Conservation (phyloP, 2,113 vertebrate genomes). For the Hippocampus guttulatus region DNA sequence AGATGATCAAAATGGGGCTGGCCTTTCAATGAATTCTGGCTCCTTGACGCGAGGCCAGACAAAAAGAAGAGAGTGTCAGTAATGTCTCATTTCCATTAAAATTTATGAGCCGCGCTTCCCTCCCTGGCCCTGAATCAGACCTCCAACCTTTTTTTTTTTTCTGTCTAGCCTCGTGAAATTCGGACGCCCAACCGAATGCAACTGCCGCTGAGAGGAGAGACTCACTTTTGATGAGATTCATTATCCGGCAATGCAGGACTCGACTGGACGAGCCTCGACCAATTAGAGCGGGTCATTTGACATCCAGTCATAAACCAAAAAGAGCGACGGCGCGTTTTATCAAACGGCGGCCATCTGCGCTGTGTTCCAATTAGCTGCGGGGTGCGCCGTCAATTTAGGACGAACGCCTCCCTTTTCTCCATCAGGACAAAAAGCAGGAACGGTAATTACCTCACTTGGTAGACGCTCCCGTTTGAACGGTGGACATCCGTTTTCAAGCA, state of each 20-base stretch:
- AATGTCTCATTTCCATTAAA: not conserved
- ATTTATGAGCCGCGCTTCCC: not conserved
- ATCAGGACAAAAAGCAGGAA: not conserved
- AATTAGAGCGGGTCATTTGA: constrained; percentile 4
- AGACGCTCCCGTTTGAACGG: not conserved
- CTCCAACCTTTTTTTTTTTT: not conserved
- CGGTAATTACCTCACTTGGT: not conserved
- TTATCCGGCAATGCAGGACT: not conserved
- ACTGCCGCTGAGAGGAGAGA: not conserved
- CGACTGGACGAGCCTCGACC: not conserved
- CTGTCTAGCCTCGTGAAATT: not conserved
- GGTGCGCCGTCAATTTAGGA: not conserved
- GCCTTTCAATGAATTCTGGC: not conserved
- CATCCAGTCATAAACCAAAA: not conserved
- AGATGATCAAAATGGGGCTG: not conserved
- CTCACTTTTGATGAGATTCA: constrained; percentile 2
- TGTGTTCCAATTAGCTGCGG: constrained; percentile 1
- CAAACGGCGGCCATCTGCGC: not conserved
- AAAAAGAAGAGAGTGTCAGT: not conserved
- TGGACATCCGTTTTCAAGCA: not conserved
- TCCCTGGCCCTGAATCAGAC: not conserved
- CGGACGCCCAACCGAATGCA: not conserved
- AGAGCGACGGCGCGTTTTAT: not conserved
- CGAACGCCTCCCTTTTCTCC: not conserved
- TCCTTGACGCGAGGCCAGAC: not conserved